A percentile compares a stretch with the other conserved stretches of the same genome.
These are phyloP conservation scores for Aporophyla lueneburgensis DNA, from an alignment of 2,888 invertebrate species.

Conservation along the genomic window DNA sequence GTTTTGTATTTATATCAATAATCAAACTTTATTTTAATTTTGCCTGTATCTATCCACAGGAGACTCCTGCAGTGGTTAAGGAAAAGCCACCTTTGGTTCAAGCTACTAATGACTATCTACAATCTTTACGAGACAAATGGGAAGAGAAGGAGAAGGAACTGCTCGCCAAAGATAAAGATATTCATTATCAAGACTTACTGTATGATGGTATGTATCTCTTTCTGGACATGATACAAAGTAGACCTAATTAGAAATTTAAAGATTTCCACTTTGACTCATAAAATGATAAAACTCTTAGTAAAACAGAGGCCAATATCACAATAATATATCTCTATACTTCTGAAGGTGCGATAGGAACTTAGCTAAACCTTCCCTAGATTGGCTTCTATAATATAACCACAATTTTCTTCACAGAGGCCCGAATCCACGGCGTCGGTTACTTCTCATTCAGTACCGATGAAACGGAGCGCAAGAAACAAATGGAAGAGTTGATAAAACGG, in stretches of 20 bases:
- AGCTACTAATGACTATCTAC: slow-evolving; percentile 86
- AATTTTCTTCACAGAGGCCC: slow-evolving; percentile 92
- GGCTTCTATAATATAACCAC: background rate
- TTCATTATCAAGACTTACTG: slow-evolving; percentile 98
- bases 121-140: slow-evolving; percentile 96
- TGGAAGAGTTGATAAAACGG: slow-evolving; percentile 93
- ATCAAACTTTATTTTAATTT: background rate
- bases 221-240: background rate
- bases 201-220: slow-evolving; percentile 92
- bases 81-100: slow-evolving; percentile 93
- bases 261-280: too few relatives aligned
- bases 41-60: slow-evolving; percentile 63
- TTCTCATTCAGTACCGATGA: slow-evolving; percentile 97
- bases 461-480: slow-evolving; percentile 94
- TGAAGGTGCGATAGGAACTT: too few relatives aligned
- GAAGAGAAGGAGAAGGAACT: slow-evolving; percentile 95
- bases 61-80: slow-evolving; percentile 53
- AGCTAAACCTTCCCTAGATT: background rate
- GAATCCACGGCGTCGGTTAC: slow-evolving; percentile 98
- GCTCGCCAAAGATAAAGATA: slow-evolving; percentile 92
- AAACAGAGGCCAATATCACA: too few relatives aligned
- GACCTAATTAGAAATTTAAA: too few relatives aligned
- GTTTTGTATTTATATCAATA: background rate
- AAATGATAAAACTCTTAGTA: too few relatives aligned
- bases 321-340: too few relatives aligned